These are phyloP conservation scores for Spisula solida DNA, from an alignment of 2,888 invertebrate genomes.

Conservation along the genomic window DNA sequence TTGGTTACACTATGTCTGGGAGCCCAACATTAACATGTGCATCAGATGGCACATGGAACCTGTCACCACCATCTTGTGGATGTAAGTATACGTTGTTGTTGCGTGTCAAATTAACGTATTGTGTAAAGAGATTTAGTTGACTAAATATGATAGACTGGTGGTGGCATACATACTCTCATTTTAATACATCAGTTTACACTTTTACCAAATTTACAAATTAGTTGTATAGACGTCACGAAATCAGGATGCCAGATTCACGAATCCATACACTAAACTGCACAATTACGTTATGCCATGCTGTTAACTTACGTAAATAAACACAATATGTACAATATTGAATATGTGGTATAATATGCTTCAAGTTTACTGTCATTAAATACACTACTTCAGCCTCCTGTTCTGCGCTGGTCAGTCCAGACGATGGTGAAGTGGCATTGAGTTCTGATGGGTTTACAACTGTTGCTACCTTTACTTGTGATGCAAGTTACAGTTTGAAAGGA, in stretches of 20 bases:
- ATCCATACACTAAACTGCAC: no score
- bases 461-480: slow-evolving; percentile 55
- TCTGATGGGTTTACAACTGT: slow-evolving; percentile 28
- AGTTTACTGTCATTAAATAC: neutral
- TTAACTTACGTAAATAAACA: no score
- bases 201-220: no score
- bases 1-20: slow-evolving; percentile 61
- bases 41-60: slow-evolving; percentile 65
- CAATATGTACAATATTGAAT: no score
- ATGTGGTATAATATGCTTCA: no score
- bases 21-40: slow-evolving; percentile 45
- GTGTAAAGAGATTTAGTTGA: neutral
- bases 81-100: slow-evolving; percentile 46
- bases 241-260: no score
- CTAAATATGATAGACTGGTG: no score
- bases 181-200: no score
- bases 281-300: no score
- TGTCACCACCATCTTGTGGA: slow-evolving; percentile 56
- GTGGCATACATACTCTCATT: no score
- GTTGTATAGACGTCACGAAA: no score
- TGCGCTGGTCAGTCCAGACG: neutral
- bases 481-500: slow-evolving; percentile 58
- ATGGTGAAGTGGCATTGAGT: slow-evolving; percentile 18
- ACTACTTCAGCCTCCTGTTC: slow-evolving; percentile 24
- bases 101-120: no score